Evolutionary conservation across 2,113 vertebrate genomes (phyloP), one percentile per base, ranked within the genome.

Genomic region (Anser cygnoides): DNA sequence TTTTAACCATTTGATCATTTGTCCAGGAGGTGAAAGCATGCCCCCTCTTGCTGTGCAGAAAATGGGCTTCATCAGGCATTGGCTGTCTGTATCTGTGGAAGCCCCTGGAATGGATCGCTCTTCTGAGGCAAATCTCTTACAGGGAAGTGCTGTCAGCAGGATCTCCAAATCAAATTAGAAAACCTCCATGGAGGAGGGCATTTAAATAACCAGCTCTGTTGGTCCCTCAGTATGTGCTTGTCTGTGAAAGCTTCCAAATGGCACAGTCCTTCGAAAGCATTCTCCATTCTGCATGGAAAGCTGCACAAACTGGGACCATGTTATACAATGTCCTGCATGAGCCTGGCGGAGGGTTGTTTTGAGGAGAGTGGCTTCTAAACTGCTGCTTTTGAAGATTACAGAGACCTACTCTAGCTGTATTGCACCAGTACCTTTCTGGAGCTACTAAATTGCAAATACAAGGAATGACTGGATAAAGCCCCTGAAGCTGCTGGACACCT

Each of bases 401-500:
- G 59, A 84, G 52, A 57, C 6, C n/a, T 37, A 0, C 37, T 31
- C 3, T 1, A 46, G 55, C 44, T 59, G 55, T 46, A 4, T 26
- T 49, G 63, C 31, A 41, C 35, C 0, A 0, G 1, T 28, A 20
- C 0, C 0, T 21, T 73, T 19, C 58, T 57, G 75, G 44, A 66
- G 55, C 83, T 79, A 18, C 58, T 3, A 4, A 26, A 4, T 33
- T 61, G 29, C 25, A 41, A 12, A 1, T 5, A 44, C 21, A 10
- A 25, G 41, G 18, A 62, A 35, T 8, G 50, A 11, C 26, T 3
- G 87, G 15, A 18, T 1, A 4, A 54, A 65, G 61, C 4, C 33
- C 10, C 61, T 16, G 50, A 55, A 59, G 68, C 37, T 43, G 84
- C 84, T 50, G 15, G 16, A 35, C n/a, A 13, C 10, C 28, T n/a